Evolutionary conservation across 2,113 vertebrate species (phyloP), one percentile per base, ranked within the genome.

Genomic region (Chaetorhynchus papuensis): DNA sequence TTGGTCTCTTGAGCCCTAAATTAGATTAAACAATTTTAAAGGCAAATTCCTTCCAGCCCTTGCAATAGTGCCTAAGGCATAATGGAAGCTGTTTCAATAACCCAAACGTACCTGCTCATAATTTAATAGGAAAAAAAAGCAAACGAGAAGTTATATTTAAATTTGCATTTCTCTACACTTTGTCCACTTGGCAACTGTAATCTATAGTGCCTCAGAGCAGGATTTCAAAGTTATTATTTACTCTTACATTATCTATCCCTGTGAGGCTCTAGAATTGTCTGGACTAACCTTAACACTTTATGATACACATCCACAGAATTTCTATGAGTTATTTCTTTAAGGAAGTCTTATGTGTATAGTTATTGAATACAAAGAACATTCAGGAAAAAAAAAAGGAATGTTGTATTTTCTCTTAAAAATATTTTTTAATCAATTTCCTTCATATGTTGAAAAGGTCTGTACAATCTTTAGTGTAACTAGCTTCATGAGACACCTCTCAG

Each of bases 1-100:
- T 70, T 74, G 7, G 15, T 65, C 23, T 87, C 33, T 39, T 5
- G 4, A 85, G 28, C 13, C 30, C 27, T 71, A 70, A 87, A 65
- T 83, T 85, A 85, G 30, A 91, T 84, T 61, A 61, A 83, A 63
- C 8, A 8, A 10, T 61, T 90, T 91, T 56, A 81, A 89, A 87
- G 10, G 10, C 13, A 53, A 31, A 92, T 54, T 75, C 18, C 5
- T 74, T 27, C 30, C 22, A 89, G 22, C 3, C 17, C 11, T 30
- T 88, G 23, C 22, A 66, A 52, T 28, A 61, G 4, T 1, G 2
- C 44, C 77, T 59, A 57, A 70, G 37, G 68, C 60, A 84, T 17
- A 71, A 70, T 26, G 11, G 78, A 64, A 77, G 13, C 10, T 35
- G 15, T 37, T 68, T 72, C 37, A 89, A 49, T 61, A 71, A 47